These are phyloP conservation scores for Sebastes aleutianus DNA, from an alignment of 2,797 vertebrate genomes.

Conservation along the genomic window DNA sequence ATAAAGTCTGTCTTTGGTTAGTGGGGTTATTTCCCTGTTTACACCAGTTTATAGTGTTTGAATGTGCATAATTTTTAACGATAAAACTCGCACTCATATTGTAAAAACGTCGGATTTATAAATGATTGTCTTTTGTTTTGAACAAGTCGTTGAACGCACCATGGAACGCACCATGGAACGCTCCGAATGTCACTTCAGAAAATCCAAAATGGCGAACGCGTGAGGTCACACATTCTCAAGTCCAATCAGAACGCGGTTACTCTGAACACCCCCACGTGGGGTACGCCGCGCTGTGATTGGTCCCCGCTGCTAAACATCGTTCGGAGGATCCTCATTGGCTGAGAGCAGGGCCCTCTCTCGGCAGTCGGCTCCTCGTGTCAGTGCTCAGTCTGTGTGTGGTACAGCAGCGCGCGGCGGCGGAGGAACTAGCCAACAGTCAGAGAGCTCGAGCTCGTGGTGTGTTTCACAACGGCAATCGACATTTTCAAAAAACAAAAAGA, in stretches of 20 bases:
- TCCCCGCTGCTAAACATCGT: conserved; percentile 37
- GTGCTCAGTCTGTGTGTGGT: conserved; percentile 89
- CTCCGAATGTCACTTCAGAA: conserved; percentile 79
- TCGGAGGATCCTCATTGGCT: conserved; percentile 80
- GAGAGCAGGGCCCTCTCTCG: conserved; percentile 80
- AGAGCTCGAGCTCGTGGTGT: conserved; percentile 37
- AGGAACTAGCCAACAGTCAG: conserved; percentile 64
- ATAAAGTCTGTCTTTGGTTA: neutral
- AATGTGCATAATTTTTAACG: neutral
- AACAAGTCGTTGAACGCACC: conserved; percentile 78
- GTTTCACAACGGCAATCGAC: conserved; percentile 66
- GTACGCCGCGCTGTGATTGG: conserved; percentile 69
- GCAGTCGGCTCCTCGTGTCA: conserved; percentile 88
- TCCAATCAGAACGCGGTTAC: conserved; percentile 75
- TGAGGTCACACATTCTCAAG: conserved; percentile 75
- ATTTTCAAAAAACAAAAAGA: conserved; percentile 48
- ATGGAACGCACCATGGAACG: conserved; percentile 30
- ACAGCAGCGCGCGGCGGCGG: conserved; percentile 75
- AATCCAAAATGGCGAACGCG: conserved; percentile 88
- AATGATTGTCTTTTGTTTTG: conserved; percentile 79
- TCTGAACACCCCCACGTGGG: conserved; percentile 86
- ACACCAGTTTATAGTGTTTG: neutral
- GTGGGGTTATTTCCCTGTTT: neutral
- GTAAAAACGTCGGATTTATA: conserved; percentile 35
- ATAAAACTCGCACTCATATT: neutral